phyloP scores from a whole-genome alignment of 2,888 invertebrate species.

The Leptogaster cylindrica region DNA sequence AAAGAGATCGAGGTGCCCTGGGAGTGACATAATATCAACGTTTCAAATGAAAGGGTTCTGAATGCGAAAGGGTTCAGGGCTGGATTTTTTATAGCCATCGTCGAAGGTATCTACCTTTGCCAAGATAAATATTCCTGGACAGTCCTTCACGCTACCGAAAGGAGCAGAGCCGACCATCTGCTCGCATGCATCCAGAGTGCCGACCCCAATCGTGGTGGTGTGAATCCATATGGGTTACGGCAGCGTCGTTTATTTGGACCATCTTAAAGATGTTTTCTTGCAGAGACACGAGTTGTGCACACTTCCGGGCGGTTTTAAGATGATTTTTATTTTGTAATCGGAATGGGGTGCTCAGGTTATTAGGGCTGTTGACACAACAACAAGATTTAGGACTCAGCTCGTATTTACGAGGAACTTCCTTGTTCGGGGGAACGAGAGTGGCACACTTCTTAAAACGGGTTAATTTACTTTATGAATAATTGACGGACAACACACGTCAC shows the following conservation, averaged over 20 bases:
- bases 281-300: slow-evolving; percentile 44
- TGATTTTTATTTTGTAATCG: slow-evolving; percentile 23
- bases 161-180: slow-evolving; percentile 16
- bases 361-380: slow-evolving; percentile 30
- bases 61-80: slow-evolving; percentile 20
- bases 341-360: slow-evolving; percentile 29
- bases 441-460: slow-evolving; percentile 25
- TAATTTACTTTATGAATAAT: slow-evolving; percentile 19
- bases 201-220: slow-evolving; percentile 6
- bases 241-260: background rate
- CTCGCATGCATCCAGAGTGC: background rate
- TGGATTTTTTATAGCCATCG: slow-evolving; percentile 11
- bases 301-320: slow-evolving; percentile 40
- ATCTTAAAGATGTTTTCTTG: slow-evolving; percentile 32
- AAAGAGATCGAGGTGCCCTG: background rate
- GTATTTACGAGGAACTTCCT: background rate
- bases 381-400: slow-evolving; percentile 11
- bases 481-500: slow-evolving; percentile 3
- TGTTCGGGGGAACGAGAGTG: slow-evolving; percentile 24
- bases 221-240: slow-evolving; percentile 22
- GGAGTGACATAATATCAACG: slow-evolving; percentile 29
- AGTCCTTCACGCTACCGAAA: background rate
- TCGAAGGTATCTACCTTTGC: slow-evolving; percentile 14
- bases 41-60: slow-evolving; percentile 22
- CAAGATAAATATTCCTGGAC: slow-evolving; percentile 27